Evolutionary conservation across 2,888 invertebrate species (phyloP).

Genomic region (Buathra laborator): DNA sequence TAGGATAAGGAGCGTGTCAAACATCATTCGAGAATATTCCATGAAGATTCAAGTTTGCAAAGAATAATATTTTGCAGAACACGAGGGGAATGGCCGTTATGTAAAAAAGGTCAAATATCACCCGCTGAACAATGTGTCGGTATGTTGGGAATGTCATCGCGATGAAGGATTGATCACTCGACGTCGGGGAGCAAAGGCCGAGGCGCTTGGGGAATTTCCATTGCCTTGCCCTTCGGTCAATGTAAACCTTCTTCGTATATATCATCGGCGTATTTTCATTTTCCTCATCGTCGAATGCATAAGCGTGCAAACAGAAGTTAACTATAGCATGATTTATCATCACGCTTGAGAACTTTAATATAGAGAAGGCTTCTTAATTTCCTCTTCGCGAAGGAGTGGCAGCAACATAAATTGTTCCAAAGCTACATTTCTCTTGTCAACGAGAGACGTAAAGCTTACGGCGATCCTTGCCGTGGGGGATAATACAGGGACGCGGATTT

Average conservation of each 20-base stretch:
- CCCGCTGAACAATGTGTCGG: not conserved
- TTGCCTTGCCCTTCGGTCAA: not conserved
- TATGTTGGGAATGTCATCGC: not conserved
- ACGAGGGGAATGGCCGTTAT: not conserved
- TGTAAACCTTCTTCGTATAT: not conserved
- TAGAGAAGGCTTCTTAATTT: not conserved
- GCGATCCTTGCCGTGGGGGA: slow-evolving; percentile 29
- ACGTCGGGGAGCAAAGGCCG: not conserved
- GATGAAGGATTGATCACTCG: slow-evolving; percentile 5
- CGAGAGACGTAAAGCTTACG: slow-evolving; percentile 24
- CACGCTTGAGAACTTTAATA: slow-evolving; percentile 1
- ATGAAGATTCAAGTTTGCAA: not conserved
- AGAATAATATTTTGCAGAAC: not conserved
- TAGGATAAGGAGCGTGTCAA: not conserved
- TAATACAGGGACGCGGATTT: slow-evolving; percentile 33
- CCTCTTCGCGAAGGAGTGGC: not conserved
- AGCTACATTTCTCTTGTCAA: slow-evolving; percentile 45
- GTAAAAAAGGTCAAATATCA: not conserved
- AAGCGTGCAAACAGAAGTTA: not conserved
- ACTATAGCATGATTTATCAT: not conserved
- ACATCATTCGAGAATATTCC: not conserved
- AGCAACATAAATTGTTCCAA: slow-evolving; percentile 28
- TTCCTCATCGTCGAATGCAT: not conserved
- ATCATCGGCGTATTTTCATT: not conserved
- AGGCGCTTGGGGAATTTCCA: not conserved